Conservation (phyloP, 2,888 invertebrate genomes). For the Conus canariensis region DNA sequence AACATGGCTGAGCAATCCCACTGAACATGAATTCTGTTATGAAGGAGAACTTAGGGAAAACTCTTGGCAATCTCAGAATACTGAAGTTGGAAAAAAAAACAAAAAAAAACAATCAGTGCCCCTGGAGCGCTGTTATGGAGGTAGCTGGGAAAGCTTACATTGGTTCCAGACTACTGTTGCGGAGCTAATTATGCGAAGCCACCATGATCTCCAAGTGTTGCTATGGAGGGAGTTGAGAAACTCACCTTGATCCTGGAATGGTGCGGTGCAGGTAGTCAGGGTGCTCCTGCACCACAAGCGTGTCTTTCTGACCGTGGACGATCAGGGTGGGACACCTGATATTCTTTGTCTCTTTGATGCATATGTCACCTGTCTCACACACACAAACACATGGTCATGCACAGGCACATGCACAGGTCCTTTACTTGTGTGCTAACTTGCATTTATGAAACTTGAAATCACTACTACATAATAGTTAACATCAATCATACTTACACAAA, state of each 20-base stretch:
- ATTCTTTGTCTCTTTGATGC: conserved; percentile 83
- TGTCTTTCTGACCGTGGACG: conserved; percentile 91
- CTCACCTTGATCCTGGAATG: conserved; percentile 84
- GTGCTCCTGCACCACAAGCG: conserved; percentile 87
- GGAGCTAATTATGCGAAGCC: background rate
- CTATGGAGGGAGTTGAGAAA: background rate
- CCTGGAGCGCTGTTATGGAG: no score
- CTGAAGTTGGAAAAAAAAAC: no score
- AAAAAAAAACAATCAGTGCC: no score
- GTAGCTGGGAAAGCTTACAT: background rate
- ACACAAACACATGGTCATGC: background rate
- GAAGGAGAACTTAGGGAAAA: no score
- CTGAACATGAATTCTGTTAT: no score
- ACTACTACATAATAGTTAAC: no score
- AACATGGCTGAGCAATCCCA: no score
- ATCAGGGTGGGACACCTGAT: conserved; percentile 89
- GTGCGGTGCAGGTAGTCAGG: conserved; percentile 85
- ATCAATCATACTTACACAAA: no score
- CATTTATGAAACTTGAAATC: no score
- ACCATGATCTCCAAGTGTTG: background rate
- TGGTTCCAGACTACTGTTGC: background rate
- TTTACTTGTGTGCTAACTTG: no score
- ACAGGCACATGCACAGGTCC: no score
- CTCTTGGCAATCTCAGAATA: no score
- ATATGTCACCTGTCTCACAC: conserved; percentile 84